Percentiles rank a stretch among this genome's conserved stretches.
Conservation (phyloP, 2,888 invertebrate species). For the Pristionchus maxplancki region DNA sequence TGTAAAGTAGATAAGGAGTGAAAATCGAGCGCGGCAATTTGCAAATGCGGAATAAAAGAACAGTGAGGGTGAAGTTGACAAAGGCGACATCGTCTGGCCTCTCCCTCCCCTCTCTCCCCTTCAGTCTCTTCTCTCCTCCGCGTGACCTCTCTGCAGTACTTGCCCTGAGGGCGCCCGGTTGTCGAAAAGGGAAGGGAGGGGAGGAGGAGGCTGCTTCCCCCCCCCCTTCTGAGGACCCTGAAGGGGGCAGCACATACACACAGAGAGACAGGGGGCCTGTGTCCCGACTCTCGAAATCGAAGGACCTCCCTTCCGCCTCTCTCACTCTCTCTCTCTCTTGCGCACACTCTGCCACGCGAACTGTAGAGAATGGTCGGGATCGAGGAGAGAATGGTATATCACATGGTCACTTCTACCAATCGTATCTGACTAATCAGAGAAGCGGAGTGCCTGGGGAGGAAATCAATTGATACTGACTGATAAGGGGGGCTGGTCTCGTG, state of each 20-base stretch:
- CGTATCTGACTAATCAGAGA: conserved; percentile 2
- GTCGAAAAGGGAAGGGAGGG: conserved; percentile 28
- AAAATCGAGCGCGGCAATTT: background rate
- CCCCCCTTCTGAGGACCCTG: background rate
- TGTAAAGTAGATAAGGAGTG: too few species aligned
- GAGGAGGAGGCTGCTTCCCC: background rate
- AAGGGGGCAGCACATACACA: conserved; percentile 32
- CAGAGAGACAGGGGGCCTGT: conserved; percentile 34
- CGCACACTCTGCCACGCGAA: background rate
- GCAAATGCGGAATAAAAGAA: background rate
- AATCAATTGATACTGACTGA: conserved; percentile 8
- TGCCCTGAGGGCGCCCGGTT: conserved; percentile 14
- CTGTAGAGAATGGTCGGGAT: background rate
- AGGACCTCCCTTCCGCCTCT: background rate
- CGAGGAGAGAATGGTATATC: background rate
- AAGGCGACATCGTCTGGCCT: background rate
- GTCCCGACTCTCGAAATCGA: conserved; percentile 29
- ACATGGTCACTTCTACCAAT: background rate
- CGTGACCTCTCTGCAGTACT: conserved; percentile 32
- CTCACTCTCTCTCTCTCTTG: background rate
- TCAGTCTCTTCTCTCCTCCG: conserved; percentile 6
- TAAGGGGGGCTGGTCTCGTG: background rate
- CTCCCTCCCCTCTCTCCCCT: conserved; percentile 8
- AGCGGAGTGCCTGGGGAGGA: background rate
- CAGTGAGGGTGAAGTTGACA: conserved; percentile 17